Percentiles rank a stretch among this genome's conserved stretches.
Conservation (phyloP, 2,797 vertebrate species). For the Sciurus carolinensis region DNA sequence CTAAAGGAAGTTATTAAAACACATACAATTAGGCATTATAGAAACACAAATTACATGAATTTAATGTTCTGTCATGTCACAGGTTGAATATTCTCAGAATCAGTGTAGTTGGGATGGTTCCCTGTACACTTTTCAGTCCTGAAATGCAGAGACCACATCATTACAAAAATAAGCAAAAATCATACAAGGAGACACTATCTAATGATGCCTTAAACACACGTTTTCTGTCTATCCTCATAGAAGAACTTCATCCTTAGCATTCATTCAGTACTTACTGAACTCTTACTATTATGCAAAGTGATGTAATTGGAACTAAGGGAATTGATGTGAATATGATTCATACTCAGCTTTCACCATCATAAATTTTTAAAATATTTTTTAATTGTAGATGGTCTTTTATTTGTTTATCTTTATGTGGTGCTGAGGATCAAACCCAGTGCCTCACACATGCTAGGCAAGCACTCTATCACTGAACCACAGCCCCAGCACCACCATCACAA, state of each 20-base stretch:
- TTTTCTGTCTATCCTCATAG: not conserved
- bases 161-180: not conserved
- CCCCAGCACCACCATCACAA: not conserved
- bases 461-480: too few species aligned
- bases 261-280: not conserved
- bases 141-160: not conserved
- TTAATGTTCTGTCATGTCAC: not conserved
- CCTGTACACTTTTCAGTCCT: not conserved
- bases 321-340: not conserved
- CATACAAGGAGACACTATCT: not conserved
- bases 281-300: not conserved
- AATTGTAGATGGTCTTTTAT: too few species aligned
- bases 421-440: too few species aligned
- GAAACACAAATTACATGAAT: not conserved
- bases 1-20: not conserved
- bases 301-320: not conserved
- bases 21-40: not conserved
- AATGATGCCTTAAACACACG: not conserved
- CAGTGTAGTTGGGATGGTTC: not conserved
- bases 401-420: too few species aligned
- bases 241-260: not conserved
- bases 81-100: not conserved
- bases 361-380: not conserved
- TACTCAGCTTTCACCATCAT: not conserved
- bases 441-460: too few species aligned